Evolutionary conservation across 53 echinoderm and acorn worm species (phyloP), one percentile per base, ranked within the genome.

Genomic region (Temnopleurus reevesii): DNA sequence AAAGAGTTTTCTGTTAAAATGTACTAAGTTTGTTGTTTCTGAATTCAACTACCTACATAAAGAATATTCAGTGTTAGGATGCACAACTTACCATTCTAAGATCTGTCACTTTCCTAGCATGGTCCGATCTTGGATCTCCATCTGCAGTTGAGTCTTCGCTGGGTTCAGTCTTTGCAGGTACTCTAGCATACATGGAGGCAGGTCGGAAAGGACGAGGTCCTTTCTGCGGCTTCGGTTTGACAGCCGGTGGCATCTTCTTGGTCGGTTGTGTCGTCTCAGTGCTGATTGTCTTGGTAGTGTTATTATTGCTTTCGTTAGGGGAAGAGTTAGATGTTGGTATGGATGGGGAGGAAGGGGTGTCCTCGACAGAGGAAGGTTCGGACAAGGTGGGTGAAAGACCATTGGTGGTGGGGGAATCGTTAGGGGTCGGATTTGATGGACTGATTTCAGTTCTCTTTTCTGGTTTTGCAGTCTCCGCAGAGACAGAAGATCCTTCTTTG

Each of bases 261-360:
- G 13, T 24, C 44, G 27, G 24, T 45, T 85, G 59, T 4, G 33
- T 15, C 30, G 29, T 66, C 19, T 87, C 88, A 0, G 86, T 29
- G 33, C 13, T 59, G 17, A 66, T 65, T 21, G 71, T 47, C 71
- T 87, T 87, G 49, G 65, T 9, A 13, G 29, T 87, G 34, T 87
- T 87, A 51, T 87, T 87, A 87, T 87, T 87, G 88, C 88, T 87
- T 66, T 71, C 71, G 45, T 87, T 53, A 85, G 25, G 45, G 86
- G 86, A 60, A 36, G 44, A 26, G 23, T 59, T 59, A 31, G 38
- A 56, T 55, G 35, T 21, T 35, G 83, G 6, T 33, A 55, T 49
- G 57, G 83, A 55, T 49, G 57, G 53, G 83, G 55, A 56, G 23
- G 55, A 55, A n/a, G 83, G 83, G 79, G 49, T 5, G 15, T 49